Base-by-base conservation (phyloP, 2,113 vertebrate species). In the Mugil cephalus region DNA sequence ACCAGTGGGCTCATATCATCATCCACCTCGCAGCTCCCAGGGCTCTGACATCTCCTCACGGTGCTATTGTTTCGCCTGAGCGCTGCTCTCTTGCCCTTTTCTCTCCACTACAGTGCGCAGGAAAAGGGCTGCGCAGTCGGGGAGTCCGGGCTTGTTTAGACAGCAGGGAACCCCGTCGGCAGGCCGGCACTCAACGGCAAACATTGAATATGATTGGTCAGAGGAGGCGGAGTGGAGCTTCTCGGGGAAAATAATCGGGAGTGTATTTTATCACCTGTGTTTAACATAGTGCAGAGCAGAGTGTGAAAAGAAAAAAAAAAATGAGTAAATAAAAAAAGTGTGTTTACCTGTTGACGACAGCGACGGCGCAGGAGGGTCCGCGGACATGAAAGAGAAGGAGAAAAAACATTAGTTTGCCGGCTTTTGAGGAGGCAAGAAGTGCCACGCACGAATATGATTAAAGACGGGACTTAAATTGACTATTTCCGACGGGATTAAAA, bases 11-110 rank as follows among this genome's bases (percentile, higher is more conserved):
- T 88, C 89, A 82, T 90, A 90, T 92, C 84, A 90, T 90, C 90
- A 86, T 91, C 90, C 84, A 88, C 83, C 85, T 89, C 87, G 83
- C 88, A 84, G 83, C 84, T 89, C 84, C 74, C 75, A 47, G 73
- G 84, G 85, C 81, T 5, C 73, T 91, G 90, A 91, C 91, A 85
- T 85, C 88, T 88, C 90, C 82, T 86, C 69, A 52, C 72, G 47
- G 88, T 65, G 86, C 87, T 90, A 88, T 90, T 91, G 90, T 90
- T 91, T 90, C 84, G 88, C 85, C 83, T 90, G 87, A 86, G 86
- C 67, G 84, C 86, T 83, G 87, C 89, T 92, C 89, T 88, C 81
- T 77, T 92, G 90, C 87, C 89, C 91, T 91, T 91, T 89, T 79
- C 88, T 83, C 87, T 87, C 79, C 89, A 89, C 60, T 74, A 84